Conservation (phyloP, 2,888 invertebrate species). For the Napeogenes inachia region DNA sequence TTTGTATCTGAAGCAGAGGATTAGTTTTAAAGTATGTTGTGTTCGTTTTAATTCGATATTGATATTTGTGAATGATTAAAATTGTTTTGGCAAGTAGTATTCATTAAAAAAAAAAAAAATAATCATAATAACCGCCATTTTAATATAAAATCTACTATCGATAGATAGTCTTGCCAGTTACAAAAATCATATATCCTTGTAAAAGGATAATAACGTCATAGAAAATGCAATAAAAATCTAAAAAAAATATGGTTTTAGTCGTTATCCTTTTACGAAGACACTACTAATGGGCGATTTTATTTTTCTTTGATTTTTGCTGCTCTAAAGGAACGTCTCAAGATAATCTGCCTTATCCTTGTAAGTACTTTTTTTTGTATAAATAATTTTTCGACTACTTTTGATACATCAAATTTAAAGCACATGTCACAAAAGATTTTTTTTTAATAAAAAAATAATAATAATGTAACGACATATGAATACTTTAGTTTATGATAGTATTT, state of each 20-base stretch:
- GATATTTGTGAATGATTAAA: too few species aligned
- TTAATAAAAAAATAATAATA: background rate
- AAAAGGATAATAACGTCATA: conserved; percentile 27
- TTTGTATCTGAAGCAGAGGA: background rate
- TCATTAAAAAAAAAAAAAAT: too few species aligned
- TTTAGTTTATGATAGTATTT: background rate
- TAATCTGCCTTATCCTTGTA: conserved; percentile 80
- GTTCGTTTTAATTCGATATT: background rate
- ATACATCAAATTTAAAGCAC: background rate
- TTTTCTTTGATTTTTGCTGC: conserved; percentile 49
- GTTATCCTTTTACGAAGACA: conserved; percentile 22
- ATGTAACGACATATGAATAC: background rate
- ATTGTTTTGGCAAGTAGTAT: too few species aligned
- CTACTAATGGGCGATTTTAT: conserved; percentile 27
- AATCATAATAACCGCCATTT: background rate
- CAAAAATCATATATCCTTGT: conserved; percentile 36
- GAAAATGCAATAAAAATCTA: conserved; percentile 30
- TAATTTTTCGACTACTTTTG: conserved; percentile 33
- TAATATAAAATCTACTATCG: conserved; percentile 32
- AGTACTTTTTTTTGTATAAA: conserved; percentile 51
- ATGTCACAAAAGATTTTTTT: background rate
- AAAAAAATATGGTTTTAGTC: conserved; percentile 18
- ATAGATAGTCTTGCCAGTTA: conserved; percentile 66
- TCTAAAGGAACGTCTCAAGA: conserved; percentile 79
- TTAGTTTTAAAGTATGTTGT: background rate